Evolutionary conservation across 2,888 invertebrate species (phyloP), one percentile per base, ranked within the genome.

Genomic region (Psylliodes chrysocephalus): DNA sequence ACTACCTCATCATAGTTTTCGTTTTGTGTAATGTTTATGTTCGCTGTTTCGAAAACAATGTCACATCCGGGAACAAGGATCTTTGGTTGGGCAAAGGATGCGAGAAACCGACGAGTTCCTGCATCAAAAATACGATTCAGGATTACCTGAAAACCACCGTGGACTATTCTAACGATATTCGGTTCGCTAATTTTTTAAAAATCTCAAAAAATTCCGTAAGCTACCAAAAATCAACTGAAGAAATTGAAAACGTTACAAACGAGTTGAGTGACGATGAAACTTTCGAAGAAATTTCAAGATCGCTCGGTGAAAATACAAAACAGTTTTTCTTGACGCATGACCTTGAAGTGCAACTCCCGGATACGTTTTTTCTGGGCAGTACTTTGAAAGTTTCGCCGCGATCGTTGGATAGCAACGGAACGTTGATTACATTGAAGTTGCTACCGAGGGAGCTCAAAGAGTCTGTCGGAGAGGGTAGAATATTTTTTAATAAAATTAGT

Each of bases 301-400:
- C 90, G 0, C 79, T 94, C 0, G 89, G 90, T 74, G 88, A 87
- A 44, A 91, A 90, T 77, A 73, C 78, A 1, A 67, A 76, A 6
- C 89, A 89, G 73, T 94, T 93, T 75, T 82, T 93, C 18, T 89
- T 91, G 80, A 92, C 91, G 0, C 92, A 93, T 71, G 91, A 94
- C 76, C 84, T 93, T 78, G 89, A 90, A 73, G 70, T 94, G 35
- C 84, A 87, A 42, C 77, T 94, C 49, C 94, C 94, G 0, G 89
- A 91, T 63, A 84, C 87, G 57, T 84, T 92, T 75, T 92, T 92
- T 77, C 88, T 91, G 42, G 92, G 92, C 5, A 89, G 91, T 0
- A 87, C 87, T 7, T 81, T 94, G 68, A 90, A 88, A 74, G 84
- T 94, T 46, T 92, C 92, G 7, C 94, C 94, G 0, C 84, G 89